phyloP scores from a whole-genome alignment of 2,888 invertebrate species.

The Eueremaeus valkanovi region DNA sequence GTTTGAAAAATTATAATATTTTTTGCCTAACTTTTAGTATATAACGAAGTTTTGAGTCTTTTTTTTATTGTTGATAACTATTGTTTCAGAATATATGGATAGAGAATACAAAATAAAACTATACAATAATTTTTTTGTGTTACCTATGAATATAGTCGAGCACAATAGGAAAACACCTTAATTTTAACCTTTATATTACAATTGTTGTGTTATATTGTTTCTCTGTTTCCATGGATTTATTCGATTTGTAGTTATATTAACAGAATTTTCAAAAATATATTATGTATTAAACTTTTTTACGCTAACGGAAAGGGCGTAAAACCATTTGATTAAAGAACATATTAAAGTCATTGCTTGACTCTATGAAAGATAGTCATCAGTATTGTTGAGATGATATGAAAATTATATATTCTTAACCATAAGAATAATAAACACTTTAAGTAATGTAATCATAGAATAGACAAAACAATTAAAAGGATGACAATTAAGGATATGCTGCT shows the following conservation, averaged over 20 bases:
- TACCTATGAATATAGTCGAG: too few species aligned
- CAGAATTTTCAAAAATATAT: constrained; percentile 24
- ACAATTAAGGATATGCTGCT: neutral
- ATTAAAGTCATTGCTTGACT: neutral
- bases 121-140: neutral
- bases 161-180: constrained; percentile 1
- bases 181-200: constrained; percentile 2
- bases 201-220: constrained; percentile 15
- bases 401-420: neutral
- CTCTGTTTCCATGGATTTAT: constrained; percentile 28
- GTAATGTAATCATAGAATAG: neutral
- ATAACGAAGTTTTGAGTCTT: too few species aligned
- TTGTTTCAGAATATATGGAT: neutral
- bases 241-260: constrained; percentile 18
- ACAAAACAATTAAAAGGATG: neutral
- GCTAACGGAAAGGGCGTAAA: constrained; percentile 28
- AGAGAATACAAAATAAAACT: neutral
- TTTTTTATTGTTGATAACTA: neutral
- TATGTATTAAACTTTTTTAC: neutral
- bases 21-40: neutral
- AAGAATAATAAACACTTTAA: neutral
- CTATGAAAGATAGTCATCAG: neutral
- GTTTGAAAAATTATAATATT: neutral
- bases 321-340: constrained; percentile 2
- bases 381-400: neutral